phyloP scores from a whole-genome alignment of 1,140 invertebrate genomes.

The Neodiprion virginianus region DNA sequence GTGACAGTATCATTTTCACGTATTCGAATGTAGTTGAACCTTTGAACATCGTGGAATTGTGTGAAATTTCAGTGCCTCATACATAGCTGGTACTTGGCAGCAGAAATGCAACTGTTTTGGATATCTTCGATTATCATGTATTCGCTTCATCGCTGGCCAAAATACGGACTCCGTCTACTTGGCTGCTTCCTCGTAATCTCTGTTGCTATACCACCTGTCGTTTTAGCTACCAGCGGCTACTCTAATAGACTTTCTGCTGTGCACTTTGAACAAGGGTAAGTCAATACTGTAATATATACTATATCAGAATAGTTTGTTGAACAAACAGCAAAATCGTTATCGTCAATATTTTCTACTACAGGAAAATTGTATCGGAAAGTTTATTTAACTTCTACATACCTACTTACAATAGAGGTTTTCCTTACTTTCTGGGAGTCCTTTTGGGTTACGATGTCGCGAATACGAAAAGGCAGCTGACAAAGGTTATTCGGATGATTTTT shows the following conservation, averaged over 20 bases:
- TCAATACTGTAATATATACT: too few relatives aligned
- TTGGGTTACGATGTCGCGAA: conserved; percentile 58
- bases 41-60: conserved; percentile 10
- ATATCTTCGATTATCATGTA: conserved; percentile 64
- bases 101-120: conserved; percentile 71
- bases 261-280: neutral
- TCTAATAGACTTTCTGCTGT: neutral
- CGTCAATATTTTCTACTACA: neutral
- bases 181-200: conserved; percentile 4
- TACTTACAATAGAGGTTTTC: conserved; percentile 57
- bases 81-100: conserved; percentile 72
- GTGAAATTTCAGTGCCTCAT: conserved; percentile 64
- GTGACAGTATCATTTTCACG: too few relatives aligned
- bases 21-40: neutral
- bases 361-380: neutral
- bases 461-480: conserved; percentile 19
- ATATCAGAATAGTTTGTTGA: too few relatives aligned
- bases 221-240: neutral
- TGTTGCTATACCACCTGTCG: neutral
- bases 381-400: conserved; percentile 39
- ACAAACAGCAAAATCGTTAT: neutral
- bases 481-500: neutral
- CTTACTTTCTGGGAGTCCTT: conserved; percentile 68
- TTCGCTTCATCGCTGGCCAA: conserved; percentile 48
- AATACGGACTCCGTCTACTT: conserved; percentile 20